phyloP scores from a whole-genome alignment of 2,888 invertebrate genomes.

The Eupithecia tripunctaria region DNA sequence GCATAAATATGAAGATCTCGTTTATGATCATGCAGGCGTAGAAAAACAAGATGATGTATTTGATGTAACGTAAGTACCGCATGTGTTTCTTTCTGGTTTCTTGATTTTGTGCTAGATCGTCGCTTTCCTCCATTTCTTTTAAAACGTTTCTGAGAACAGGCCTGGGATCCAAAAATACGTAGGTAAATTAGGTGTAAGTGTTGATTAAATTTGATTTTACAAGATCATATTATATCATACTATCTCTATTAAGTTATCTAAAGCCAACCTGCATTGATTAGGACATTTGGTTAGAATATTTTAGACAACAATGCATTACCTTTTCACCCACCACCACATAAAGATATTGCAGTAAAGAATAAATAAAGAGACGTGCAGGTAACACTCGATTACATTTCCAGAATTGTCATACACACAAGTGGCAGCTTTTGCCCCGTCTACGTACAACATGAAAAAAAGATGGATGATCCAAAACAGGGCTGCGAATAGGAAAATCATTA shows the following conservation, averaged over 20 bases:
- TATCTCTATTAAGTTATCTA: too few relatives aligned
- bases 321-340: conserved; percentile 1
- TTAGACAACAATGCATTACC: not conserved
- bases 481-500: not conserved
- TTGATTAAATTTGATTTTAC: too few relatives aligned
- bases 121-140: conserved; percentile 48
- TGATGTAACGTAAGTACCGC: conserved; percentile 55
- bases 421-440: not conserved
- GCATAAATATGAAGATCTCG: conserved; percentile 60
- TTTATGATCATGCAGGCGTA: conserved; percentile 55
- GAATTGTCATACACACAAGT: not conserved
- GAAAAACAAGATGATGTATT: conserved; percentile 61
- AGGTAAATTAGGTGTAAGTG: too few relatives aligned
- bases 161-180: not conserved
- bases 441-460: not conserved
- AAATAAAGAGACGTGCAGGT: not conserved
- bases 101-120: conserved; percentile 50
- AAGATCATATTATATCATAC: too few relatives aligned
- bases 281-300: too few relatives aligned
- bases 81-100: conserved; percentile 49
- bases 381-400: not conserved
- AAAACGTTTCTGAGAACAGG: conserved; percentile 23
- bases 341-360: not conserved
- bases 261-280: too few relatives aligned
- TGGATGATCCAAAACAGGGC: not conserved